These are phyloP conservation scores for Eupeodes latifasciatus DNA, from an alignment of 2,888 invertebrate genomes.

Conservation along the genomic window DNA sequence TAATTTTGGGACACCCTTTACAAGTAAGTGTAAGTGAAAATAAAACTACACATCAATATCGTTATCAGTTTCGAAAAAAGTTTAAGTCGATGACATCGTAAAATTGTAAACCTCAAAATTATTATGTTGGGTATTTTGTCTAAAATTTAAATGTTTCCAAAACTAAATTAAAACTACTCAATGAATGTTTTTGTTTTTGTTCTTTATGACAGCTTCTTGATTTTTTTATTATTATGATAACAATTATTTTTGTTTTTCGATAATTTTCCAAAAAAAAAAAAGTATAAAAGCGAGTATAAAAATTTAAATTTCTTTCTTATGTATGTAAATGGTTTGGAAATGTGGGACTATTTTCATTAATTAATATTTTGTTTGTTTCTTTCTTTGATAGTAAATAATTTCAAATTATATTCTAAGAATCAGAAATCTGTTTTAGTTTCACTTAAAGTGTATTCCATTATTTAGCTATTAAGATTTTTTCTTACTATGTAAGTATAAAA, in stretches of 20 bases:
- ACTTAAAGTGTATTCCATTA: neutral
- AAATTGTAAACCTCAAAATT: no score
- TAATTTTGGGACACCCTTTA: no score
- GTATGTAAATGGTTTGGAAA: slow-evolving; percentile 36
- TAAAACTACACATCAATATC: no score
- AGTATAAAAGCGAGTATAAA: slow-evolving; percentile 75
- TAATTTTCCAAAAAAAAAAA: slow-evolving; percentile 50
- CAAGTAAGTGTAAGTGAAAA: no score
- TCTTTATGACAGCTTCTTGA: slow-evolving; percentile 19
- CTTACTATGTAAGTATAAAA: slow-evolving; percentile 35
- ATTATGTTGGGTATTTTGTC: no score
- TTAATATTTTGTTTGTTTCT: slow-evolving; percentile 7
- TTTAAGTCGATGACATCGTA: no score
- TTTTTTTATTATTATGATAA: slow-evolving; percentile 24
- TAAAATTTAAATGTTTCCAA: neutral
- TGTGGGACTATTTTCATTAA: slow-evolving; percentile 30
- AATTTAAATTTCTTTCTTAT: slow-evolving; percentile 55
- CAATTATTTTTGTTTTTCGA: slow-evolving; percentile 22
- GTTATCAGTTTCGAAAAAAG: no score
- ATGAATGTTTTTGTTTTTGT: neutral
- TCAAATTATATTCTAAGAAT: neutral
- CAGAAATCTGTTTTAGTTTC: neutral
- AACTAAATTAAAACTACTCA: neutral
- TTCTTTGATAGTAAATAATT: neutral
- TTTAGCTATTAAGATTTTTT: neutral